A percentile compares a stretch with the other conserved stretches of the same genome.
Conservation (phyloP, 2,797 vertebrate genomes). For the Peromyscus aztecus region DNA sequence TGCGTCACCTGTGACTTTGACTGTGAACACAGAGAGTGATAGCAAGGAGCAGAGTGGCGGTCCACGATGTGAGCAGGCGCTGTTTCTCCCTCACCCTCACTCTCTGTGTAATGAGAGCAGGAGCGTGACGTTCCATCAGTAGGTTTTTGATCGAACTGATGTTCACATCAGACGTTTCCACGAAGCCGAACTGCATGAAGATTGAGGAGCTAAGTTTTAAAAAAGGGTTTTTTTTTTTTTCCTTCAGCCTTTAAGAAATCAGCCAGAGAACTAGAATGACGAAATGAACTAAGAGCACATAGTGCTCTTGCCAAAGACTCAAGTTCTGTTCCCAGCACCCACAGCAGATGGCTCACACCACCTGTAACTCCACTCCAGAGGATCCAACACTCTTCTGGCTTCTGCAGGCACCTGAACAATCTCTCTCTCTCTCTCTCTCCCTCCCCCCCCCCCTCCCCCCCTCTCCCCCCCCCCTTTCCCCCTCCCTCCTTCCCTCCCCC, state of each 20-base stretch:
- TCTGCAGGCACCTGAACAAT: background rate
- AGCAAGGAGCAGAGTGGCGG: background rate
- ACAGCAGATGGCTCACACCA: no score
- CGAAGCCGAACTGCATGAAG: background rate
- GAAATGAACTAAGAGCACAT: no score
- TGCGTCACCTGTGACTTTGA: background rate
- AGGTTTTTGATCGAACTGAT: background rate
- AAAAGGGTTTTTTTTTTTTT: background rate
- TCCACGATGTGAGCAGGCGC: background rate
- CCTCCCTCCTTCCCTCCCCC: no score
- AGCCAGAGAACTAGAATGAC: background rate
- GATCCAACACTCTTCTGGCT: background rate
- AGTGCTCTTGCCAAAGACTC: background rate
- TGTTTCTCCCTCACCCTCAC: background rate
- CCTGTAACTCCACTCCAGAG: background rate
- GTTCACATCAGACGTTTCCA: background rate
- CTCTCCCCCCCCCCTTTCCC: no score
- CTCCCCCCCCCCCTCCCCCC: no score
- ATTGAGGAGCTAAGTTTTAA: background rate
- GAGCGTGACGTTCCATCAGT: background rate
- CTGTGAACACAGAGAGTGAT: background rate
- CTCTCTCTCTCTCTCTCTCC: background rate
- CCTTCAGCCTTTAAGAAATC: constrained; percentile 22
- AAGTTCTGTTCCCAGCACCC: background rate
- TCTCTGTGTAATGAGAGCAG: background rate